Evolutionary conservation across 2,888 invertebrate species (phyloP).

Genomic region (Noctua fimbriata): DNA sequence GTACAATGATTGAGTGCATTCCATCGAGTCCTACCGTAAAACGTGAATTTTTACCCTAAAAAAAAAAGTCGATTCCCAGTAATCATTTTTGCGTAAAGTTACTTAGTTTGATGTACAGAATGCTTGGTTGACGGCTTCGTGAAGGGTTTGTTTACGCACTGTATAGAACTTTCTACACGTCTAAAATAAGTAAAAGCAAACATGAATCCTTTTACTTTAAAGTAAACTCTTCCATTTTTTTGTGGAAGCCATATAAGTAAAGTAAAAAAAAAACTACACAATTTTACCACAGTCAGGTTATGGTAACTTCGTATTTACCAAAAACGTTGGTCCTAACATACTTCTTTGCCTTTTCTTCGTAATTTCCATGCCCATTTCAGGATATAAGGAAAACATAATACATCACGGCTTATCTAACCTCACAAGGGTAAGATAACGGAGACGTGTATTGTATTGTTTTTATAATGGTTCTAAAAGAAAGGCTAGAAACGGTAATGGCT

Average conservation of each 20-base stretch:
- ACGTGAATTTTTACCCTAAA: no score
- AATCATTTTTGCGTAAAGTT: no score
- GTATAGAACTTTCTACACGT: background rate
- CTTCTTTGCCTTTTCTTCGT: background rate
- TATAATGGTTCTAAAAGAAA: constrained; percentile 53
- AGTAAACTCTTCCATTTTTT: background rate
- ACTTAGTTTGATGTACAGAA: no score
- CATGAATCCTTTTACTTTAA: background rate
- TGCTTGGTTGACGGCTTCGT: no score
- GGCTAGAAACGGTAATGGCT: constrained; percentile 16
- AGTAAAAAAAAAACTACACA: background rate
- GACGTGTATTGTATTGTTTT: constrained; percentile 53
- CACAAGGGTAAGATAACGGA: constrained; percentile 38
- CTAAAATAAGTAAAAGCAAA: background rate
- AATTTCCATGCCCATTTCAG: constrained; percentile 37
- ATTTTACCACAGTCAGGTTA: background rate
- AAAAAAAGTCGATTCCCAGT: no score
- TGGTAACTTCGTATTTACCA: background rate
- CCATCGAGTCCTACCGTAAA: no score
- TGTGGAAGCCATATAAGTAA: background rate
- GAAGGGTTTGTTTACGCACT: no score
- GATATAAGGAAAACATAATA: constrained; percentile 52
- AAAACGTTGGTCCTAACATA: background rate
- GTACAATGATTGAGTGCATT: no score
- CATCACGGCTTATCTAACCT: constrained; percentile 57